Percentiles rank a stretch among this genome's conserved stretches.
phyloP scores from a whole-genome alignment of 2,113 vertebrate species.

The Ceuthmochares aereus region DNA sequence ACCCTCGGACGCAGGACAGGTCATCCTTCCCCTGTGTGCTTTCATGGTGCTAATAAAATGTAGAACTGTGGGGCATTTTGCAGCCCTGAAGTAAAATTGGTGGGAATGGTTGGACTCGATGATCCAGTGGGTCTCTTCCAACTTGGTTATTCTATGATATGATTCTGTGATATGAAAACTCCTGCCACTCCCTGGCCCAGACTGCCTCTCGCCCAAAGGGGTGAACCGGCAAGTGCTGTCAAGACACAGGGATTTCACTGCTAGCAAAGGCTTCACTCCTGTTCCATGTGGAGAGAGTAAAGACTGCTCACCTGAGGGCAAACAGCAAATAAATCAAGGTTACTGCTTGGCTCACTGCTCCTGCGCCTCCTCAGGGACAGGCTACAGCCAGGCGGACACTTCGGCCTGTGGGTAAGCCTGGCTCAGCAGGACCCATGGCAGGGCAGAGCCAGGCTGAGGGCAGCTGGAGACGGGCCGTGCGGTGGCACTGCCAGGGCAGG shows the following conservation, averaged over 20 bases:
- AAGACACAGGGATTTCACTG: rapidly evolving
- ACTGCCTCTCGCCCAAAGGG: rapidly evolving
- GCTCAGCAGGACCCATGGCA: not conserved
- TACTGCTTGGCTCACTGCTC: not conserved
- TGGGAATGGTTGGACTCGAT: too few relatives aligned
- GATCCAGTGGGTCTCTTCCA: too few relatives aligned
- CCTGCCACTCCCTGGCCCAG: rapidly evolving
- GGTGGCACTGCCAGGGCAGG: rapidly evolving
- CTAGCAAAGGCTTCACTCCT: not conserved
- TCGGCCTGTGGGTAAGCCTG: rapidly evolving
- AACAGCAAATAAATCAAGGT: not conserved
- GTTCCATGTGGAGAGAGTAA: rapidly evolving
- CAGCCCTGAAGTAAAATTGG: not conserved
- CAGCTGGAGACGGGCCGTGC: too few relatives aligned
- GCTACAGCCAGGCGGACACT: rapidly evolving
- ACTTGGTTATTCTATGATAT: too few relatives aligned
- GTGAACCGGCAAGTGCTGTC: rapidly evolving
- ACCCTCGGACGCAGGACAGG: rapidly evolving
- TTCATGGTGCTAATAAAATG: not conserved
- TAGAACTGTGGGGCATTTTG: not conserved
- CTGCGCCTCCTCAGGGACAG: not conserved
- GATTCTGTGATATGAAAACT: too few relatives aligned
- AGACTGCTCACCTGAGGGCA: not conserved
- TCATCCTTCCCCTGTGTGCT: not conserved
- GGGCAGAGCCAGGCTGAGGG: not conserved